Evolutionary conservation across 2,888 invertebrate species (phyloP), one percentile per base, ranked within the genome.

Genomic region (Andrena dorsata): DNA sequence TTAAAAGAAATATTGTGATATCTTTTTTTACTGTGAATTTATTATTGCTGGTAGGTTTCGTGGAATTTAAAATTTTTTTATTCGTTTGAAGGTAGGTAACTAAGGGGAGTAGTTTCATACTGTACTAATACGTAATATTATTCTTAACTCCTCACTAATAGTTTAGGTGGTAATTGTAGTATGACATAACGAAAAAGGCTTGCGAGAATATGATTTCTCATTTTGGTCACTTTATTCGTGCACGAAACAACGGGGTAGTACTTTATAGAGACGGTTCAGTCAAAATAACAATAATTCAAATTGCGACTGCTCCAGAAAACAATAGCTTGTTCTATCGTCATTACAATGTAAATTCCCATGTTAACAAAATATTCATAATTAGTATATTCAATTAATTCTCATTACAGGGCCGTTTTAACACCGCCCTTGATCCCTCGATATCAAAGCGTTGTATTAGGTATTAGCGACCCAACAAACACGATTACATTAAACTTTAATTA

Each of bases 401-500:
- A 23, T 41, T 5, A 35, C 32, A 41, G 0, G 30, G 30, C 30
- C 61, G 61, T 35, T 64, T 35, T 47, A 64, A 70, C 63, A 61
- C 65, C 65, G 63, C 20, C 5, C 8, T 28, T 60, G 32, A 49
- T 10, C 23, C 10, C 8, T 32, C 20, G 7, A 20, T 49, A 51
- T 32, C 49, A 32, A 61, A 74, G 69, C 66, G 23, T 20, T 10
- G 23, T n/a, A 30, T 41, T 23, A 16, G 41, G 16, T 41, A 61
- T 60, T 30, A 41, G 51, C n/a, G 60, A 49, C 47, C 35, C 28
- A 51, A 51, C 47, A 51, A 72, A 72, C 56, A 47, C 64, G 77
- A 56, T 65, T 72, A 66, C 76, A 23, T 65, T 76, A 70, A 73
- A 77, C 77, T 58, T 60, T 72, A 69, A 49, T 81, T 76, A 68